Evolutionary conservation across 2,113 vertebrate genomes (phyloP).

Genomic region (Prionailurus bengalensis): DNA sequence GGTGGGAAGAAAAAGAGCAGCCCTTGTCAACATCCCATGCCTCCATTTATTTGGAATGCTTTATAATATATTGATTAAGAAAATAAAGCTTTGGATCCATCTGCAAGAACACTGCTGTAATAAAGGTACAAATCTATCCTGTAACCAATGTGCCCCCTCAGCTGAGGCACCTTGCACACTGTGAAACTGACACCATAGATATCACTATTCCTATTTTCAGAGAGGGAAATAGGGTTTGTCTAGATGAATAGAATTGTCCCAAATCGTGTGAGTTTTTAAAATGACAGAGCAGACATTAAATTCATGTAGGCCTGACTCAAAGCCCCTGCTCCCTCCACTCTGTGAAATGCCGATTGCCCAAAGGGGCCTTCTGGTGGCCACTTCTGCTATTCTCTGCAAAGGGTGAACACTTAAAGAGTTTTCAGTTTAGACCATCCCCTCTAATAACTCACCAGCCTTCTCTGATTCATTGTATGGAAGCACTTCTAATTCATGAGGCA

Average conservation of each 20-base stretch:
- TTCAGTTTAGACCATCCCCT: background rate
- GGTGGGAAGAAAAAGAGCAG: background rate
- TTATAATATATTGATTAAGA: background rate
- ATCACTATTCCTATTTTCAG: background rate
- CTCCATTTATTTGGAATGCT: background rate
- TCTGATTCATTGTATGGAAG: slow-evolving; percentile 54
- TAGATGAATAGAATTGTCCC: background rate
- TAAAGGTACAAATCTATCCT: background rate
- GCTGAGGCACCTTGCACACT: fast-evolving
- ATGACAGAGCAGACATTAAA: background rate
- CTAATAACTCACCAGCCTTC: slow-evolving; percentile 64
- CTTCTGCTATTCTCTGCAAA: background rate
- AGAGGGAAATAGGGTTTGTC: background rate
- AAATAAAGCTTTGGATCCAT: background rate
- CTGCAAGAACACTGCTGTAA: background rate
- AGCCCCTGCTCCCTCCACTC: background rate
- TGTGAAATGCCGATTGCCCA: slow-evolving; percentile 4
- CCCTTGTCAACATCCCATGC: background rate
- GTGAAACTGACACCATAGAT: background rate
- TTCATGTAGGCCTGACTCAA: background rate
- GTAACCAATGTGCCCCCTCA: background rate
- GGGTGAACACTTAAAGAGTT: slow-evolving; percentile 9
- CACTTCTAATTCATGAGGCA: slow-evolving; percentile 71
- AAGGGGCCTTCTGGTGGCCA: background rate
- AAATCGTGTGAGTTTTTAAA: background rate